Evolutionary conservation across 2,888 invertebrate genomes (phyloP), one percentile per base, ranked within the genome.

Genomic region (Allophyes oxyacanthae): DNA sequence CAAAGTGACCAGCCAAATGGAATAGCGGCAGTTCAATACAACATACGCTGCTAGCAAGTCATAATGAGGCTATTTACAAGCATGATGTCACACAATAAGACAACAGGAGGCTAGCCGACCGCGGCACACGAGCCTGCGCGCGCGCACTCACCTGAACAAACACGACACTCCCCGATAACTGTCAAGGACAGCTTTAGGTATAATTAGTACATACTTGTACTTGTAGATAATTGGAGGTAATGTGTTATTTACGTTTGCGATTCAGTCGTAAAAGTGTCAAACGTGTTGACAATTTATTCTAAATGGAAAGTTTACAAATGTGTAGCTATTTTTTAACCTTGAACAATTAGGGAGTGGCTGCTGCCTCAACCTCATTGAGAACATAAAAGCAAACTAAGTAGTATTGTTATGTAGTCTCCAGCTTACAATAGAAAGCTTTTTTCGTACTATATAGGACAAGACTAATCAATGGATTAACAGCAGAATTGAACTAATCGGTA

Each of bases 61-160:
- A 61, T 72, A 72, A 73, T 75, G 72, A 62, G 75, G 57, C 56
- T 72, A 72, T 73, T 75, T 57, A 68, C 68, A 64, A 61, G 37
- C 72, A 64, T 73, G 72, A 75, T 68, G 72, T 73, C 72, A 73
- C 67, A 61, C 64, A 64, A 54, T 51, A 72, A 71, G 67, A 61
- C 59, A 72, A 60, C 63, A 54, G 51, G 61, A 62, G 58, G 56
- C 69, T 60, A 54, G 61, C 55, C 54, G 43, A 71, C 45, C 59
- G 67, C 64, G 59, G 46, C 54, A 44, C 64, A 62, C 51, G 36
- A 49, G 38, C 11, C 38, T 50, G 56, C 59, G 64, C 50, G 59
- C 68, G 55, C 72, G 67, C 72, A 41, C 30, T 54, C 72, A 75
- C 72, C 72, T 72, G 75, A 63, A 71, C 75, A 71, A 71, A 72